phyloP scores from a whole-genome alignment of 1,140 invertebrate genomes.

The Papilio glaucus region DNA sequence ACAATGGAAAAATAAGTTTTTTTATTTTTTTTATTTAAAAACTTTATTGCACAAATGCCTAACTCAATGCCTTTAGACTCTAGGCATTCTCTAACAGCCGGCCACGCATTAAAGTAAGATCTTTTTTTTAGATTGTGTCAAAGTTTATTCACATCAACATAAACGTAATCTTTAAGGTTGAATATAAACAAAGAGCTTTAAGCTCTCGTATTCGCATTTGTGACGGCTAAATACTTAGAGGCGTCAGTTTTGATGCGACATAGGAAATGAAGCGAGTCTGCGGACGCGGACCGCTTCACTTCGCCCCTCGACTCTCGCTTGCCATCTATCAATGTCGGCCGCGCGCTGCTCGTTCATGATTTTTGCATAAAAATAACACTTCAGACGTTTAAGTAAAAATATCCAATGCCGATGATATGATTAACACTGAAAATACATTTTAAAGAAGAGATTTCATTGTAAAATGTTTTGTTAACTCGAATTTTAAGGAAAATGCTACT shows the following conservation, averaged over 20 bases:
- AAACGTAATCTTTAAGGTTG: neutral
- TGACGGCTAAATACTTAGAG: constrained; percentile 16
- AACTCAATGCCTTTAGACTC: too few species aligned
- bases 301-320: constrained; percentile 26
- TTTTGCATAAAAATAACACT: constrained; percentile 73
- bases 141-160: neutral
- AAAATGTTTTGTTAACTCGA: too few species aligned
- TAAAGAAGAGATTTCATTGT: too few species aligned
- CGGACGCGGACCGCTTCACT: constrained; percentile 49
- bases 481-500: too few species aligned
- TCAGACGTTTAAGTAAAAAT: too few species aligned
- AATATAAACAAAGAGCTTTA: neutral
- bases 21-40: too few species aligned
- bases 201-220: neutral
- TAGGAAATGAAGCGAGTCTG: constrained; percentile 51
- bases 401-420: neutral
- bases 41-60: too few species aligned
- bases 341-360: constrained; percentile 62
- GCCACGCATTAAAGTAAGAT: too few species aligned
- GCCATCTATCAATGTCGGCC: constrained; percentile 66
- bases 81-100: too few species aligned
- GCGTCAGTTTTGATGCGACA: constrained; percentile 49
- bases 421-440: neutral
- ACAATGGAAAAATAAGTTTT: too few species aligned
- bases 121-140: too few species aligned